Evolutionary conservation across 2,113 vertebrate genomes (phyloP), one percentile per base, ranked within the genome.

Genomic region (Capra hircus): DNA sequence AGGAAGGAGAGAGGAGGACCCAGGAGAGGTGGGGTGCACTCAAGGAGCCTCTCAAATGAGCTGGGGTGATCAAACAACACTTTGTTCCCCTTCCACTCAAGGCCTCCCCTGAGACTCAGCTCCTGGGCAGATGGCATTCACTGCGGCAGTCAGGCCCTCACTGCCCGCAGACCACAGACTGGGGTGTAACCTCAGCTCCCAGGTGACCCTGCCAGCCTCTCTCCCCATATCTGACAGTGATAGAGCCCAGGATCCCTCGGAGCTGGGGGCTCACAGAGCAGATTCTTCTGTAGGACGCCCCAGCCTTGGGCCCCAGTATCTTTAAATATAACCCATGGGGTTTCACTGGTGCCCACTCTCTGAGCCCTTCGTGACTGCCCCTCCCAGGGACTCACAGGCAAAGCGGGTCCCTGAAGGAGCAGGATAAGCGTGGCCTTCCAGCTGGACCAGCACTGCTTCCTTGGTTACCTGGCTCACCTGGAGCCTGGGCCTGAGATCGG

Each of bases 331-430:
- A 71, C 16, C 28, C 45, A 19, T 33, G 45, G 8, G 14, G 78
- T 11, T 19, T 33, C 45, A 33, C 50, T 7, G 17, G 30, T 23
- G 50, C 0, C 19, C 62, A 15, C 27, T 53, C 57, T 14, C 6
- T n/a, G 45, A 7, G 27, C 6, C 86, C 23, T 64, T 10, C 1
- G 0, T 11, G 1, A 12, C 17, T 33, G 4, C 19, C 3, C 5
- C 7, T 36, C 2, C 2, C 30, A 3, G 1, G 81, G 36, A 25
- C 10, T 12, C 7, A 11, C 10, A 92, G 43, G 4, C 27, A 59
- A 67, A 52, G 45, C 2, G 11, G 2, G 55, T 17, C 19, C 12
- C 19, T 28, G 14, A 43, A 28, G n/a, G 21, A 50, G 30, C 13
- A 40, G 40, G 57, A 45, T 0, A 5, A 17, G 12, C 4, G 0